A percentile compares a stretch with the other conserved stretches of the same genome.
phyloP scores from a whole-genome alignment of 2,113 vertebrate genomes.

The Ariopsis seemanni region DNA sequence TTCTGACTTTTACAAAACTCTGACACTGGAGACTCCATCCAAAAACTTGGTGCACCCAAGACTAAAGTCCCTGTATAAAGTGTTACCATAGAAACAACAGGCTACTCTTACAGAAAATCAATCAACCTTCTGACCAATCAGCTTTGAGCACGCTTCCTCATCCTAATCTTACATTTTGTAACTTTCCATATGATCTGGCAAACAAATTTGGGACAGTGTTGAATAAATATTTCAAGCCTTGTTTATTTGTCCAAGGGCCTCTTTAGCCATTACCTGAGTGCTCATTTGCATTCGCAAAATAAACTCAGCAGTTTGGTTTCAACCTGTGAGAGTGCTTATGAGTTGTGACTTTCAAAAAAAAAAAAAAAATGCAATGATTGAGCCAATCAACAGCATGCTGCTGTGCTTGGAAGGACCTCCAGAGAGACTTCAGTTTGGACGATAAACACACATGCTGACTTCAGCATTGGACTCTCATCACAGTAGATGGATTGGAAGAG shows the following conservation, averaged over 20 bases:
- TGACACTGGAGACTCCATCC: background rate
- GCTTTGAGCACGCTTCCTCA: background rate
- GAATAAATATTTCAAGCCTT: slow-evolving; percentile 7
- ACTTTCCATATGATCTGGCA: background rate
- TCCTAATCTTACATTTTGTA: background rate
- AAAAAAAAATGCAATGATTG: background rate
- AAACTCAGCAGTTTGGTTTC: background rate
- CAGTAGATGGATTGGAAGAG: slow-evolving; percentile 17
- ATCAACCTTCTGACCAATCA: background rate
- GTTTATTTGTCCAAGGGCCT: slow-evolving; percentile 13
- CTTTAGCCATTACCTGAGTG: background rate
- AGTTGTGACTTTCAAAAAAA: background rate
- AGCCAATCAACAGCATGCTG: background rate
- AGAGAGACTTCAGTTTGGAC: slow-evolving; percentile 26
- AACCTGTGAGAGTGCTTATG: background rate
- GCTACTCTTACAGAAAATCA: background rate
- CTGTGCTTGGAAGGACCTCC: background rate
- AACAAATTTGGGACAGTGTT: background rate
- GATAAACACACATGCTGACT: slow-evolving; percentile 23
- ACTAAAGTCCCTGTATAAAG: background rate
- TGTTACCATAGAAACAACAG: background rate
- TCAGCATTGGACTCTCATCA: slow-evolving; percentile 4
- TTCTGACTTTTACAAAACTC: background rate
- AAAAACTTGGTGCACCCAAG: background rate
- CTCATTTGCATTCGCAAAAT: background rate